Evolutionary conservation across 2,797 vertebrate genomes (phyloP).

Genomic region (Streptopelia turtur): DNA sequence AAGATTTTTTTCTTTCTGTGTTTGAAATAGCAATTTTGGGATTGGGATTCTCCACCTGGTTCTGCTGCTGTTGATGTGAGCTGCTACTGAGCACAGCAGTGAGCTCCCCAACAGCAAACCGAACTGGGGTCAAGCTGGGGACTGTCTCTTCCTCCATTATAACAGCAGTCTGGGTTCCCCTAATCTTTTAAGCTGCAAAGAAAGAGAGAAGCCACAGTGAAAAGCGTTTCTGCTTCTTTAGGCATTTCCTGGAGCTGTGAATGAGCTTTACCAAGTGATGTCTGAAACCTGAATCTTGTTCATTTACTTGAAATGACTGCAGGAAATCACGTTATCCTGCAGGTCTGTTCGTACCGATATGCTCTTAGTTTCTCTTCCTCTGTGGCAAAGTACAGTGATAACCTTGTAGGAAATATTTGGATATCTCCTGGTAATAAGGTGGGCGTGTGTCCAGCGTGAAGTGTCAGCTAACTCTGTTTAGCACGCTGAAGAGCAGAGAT

Average conservation of each 20-base stretch:
- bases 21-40: background rate
- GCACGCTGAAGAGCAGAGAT: background rate
- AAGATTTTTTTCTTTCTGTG: background rate
- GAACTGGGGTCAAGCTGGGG: background rate
- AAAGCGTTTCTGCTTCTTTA: background rate
- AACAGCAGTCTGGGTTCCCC: background rate
- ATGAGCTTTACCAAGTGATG: background rate
- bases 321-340: constrained; percentile 17
- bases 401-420: background rate
- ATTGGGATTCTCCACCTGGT: background rate
- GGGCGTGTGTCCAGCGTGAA: background rate
- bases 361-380: background rate
- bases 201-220: background rate
- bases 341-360: background rate
- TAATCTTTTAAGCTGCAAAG: background rate
- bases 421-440: background rate
- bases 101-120: background rate
- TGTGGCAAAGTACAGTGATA: background rate
- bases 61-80: background rate
- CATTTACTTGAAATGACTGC: background rate
- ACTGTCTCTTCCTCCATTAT: background rate
- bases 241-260: background rate
- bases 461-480: background rate
- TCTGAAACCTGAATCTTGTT: background rate
- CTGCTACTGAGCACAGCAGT: background rate